These are phyloP conservation scores for Sebastolobus altivelis DNA, from an alignment of 2,797 vertebrate genomes.

Conservation along the genomic window DNA sequence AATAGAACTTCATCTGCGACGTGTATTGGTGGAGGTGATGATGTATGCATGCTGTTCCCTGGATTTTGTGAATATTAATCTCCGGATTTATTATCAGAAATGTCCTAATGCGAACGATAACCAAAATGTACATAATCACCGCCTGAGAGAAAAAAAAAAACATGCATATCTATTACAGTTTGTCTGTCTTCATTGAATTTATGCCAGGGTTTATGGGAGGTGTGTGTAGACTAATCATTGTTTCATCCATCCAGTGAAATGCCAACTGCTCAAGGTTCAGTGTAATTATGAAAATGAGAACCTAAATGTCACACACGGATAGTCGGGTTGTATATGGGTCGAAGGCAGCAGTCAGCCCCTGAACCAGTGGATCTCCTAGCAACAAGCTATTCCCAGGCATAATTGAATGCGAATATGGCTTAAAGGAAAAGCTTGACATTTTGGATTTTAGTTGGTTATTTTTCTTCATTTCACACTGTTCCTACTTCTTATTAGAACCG, in stretches of 20 bases:
- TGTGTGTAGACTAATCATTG: conserved; percentile 52
- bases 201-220: conserved; percentile 47
- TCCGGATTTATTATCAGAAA: neutral
- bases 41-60: neutral
- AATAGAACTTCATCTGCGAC: neutral
- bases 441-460: neutral
- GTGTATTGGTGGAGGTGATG: neutral
- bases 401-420: conserved; percentile 19
- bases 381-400: conserved; percentile 20
- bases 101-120: neutral
- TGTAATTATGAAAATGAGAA: conserved; percentile 67
- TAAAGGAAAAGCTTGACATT: conserved; percentile 16
- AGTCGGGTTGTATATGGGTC: conserved; percentile 32
- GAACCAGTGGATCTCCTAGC: conserved; percentile 34
- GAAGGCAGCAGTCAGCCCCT: conserved; percentile 28
- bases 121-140: conserved; percentile 18
- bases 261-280: conserved; percentile 69
- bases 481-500: neutral
- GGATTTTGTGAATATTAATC: neutral
- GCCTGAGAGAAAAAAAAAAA: neutral
- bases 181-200: conserved; percentile 36
- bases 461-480: neutral
- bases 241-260: conserved; percentile 69
- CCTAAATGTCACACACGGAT: conserved; percentile 52
- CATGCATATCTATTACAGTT: conserved; percentile 1